A percentile compares a stretch with the other conserved stretches of the same genome.
phyloP scores from a whole-genome alignment of 2,888 invertebrate genomes.

The Platerodrilus igneus region DNA sequence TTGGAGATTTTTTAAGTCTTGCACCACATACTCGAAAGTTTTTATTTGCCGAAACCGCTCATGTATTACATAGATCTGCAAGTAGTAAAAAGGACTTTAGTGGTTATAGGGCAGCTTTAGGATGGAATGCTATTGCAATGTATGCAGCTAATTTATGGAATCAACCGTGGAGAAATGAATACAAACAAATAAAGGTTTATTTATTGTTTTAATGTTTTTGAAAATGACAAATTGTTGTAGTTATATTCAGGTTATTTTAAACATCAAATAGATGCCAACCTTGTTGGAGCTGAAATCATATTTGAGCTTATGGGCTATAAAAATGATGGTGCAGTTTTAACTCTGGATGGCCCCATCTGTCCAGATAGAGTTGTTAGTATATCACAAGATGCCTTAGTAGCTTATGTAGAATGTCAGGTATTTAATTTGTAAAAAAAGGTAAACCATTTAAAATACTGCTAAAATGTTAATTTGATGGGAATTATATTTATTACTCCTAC shows the following conservation, averaged over 20 bases:
- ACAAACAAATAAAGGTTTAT: conserved; percentile 70
- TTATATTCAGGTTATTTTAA: conserved; percentile 84
- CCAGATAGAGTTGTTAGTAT: conserved; percentile 76
- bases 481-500: too few relatives aligned
- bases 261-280: conserved; percentile 77
- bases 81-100: conserved; percentile 68
- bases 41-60: conserved; percentile 67
- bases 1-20: conserved; percentile 71
- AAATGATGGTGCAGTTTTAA: conserved; percentile 54
- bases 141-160: conserved; percentile 81
- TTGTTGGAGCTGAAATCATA: conserved; percentile 71
- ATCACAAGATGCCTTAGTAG: conserved; percentile 78
- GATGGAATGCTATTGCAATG: conserved; percentile 79
- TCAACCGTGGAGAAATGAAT: conserved; percentile 88
- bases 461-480: too few relatives aligned
- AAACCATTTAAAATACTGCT: too few relatives aligned
- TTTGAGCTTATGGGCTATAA: conserved; percentile 82
- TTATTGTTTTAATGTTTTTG: not conserved
- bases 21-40: conserved; percentile 79
- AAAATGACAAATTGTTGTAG: conserved; percentile 47
- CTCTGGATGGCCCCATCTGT: conserved; percentile 71
- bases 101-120: conserved; percentile 73
- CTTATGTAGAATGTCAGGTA: conserved; percentile 84
- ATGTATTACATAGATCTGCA: conserved; percentile 70
- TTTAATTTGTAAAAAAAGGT: conserved; percentile 8